Evolutionary conservation across 2,113 vertebrate genomes (phyloP).

Genomic region (Elaphurus davidianus): DNA sequence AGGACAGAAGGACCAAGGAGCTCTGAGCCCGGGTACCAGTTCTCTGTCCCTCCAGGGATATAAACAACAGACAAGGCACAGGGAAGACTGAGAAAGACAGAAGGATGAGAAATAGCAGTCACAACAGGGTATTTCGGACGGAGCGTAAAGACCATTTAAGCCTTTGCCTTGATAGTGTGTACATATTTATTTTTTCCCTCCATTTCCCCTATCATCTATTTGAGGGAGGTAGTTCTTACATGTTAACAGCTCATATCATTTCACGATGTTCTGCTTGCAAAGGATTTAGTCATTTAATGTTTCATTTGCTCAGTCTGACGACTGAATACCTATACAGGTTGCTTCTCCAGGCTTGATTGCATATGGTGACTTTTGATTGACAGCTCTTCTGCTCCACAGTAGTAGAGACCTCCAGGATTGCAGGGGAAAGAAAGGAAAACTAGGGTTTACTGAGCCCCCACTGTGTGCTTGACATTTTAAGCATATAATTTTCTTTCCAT

Average conservation of each 20-base stretch:
- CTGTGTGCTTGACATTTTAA: conserved; percentile 34
- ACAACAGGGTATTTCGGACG: not conserved
- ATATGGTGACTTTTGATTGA: not conserved
- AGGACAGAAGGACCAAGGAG: not conserved
- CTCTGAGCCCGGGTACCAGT: not conserved
- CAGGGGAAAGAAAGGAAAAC: not conserved
- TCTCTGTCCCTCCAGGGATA: not conserved
- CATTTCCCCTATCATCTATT: not conserved
- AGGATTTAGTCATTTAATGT: not conserved
- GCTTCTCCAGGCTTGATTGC: not conserved
- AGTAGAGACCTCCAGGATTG: not conserved
- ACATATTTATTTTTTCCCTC: not conserved
- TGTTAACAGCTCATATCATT: not conserved
- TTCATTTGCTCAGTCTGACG: not conserved
- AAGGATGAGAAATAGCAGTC: not conserved
- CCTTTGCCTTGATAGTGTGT: not conserved
- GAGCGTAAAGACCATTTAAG: not conserved
- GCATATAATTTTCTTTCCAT: conserved; percentile 35
- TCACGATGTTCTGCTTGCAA: not conserved
- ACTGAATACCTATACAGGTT: not conserved
- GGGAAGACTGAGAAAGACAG: not conserved
- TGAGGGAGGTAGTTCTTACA: not conserved
- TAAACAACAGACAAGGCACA: not conserved
- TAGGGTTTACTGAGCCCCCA: not conserved
- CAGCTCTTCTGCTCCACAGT: not conserved